A percentile compares a stretch with the other conserved stretches of the same genome.
Conservation (phyloP, 1,140 invertebrate species). For the Drosophila miranda region DNA sequence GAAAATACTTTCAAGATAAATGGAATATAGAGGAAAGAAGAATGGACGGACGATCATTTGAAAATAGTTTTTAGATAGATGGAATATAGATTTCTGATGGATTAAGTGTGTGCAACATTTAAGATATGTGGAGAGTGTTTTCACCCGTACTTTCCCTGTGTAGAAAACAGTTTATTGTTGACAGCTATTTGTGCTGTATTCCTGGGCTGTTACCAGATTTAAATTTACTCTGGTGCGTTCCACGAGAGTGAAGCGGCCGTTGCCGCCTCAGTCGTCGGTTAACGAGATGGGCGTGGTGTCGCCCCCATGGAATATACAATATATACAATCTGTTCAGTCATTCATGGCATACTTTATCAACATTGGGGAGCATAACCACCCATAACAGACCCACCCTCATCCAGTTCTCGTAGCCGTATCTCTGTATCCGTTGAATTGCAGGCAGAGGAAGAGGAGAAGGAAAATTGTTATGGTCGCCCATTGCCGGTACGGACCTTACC, state of each 20-base stretch:
- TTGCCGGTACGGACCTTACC: slow-evolving; percentile 1
- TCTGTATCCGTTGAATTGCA: background rate
- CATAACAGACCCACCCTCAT: background rate
- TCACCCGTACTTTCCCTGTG: no score
- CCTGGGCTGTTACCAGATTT: slow-evolving; percentile 47
- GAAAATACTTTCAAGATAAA: no score
- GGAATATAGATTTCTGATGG: no score
- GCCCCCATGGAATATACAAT: slow-evolving; percentile 5
- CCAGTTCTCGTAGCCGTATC: background rate
- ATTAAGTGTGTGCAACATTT: no score
- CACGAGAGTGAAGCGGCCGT: slow-evolving; percentile 17
- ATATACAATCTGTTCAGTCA: slow-evolving; percentile 68
- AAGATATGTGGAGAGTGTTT: no score
- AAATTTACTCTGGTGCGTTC: slow-evolving; percentile 50
- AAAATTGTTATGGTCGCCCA: slow-evolving; percentile 63
- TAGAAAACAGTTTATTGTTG: no score
- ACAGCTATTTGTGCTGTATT: slow-evolving; percentile 27
- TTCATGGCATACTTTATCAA: slow-evolving; percentile 79
- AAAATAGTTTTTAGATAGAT: no score
- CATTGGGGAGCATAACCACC: slow-evolving; percentile 32
- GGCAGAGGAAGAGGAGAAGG: slow-evolving; percentile 10
- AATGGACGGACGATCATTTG: no score
- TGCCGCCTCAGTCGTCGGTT: slow-evolving; percentile 18
- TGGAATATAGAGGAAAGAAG: no score
- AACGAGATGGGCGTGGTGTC: slow-evolving; percentile 43